Evolutionary conservation across 1,140 invertebrate genomes (phyloP), one percentile per base, ranked within the genome.

Genomic region (Tachypleus tridentatus): DNA sequence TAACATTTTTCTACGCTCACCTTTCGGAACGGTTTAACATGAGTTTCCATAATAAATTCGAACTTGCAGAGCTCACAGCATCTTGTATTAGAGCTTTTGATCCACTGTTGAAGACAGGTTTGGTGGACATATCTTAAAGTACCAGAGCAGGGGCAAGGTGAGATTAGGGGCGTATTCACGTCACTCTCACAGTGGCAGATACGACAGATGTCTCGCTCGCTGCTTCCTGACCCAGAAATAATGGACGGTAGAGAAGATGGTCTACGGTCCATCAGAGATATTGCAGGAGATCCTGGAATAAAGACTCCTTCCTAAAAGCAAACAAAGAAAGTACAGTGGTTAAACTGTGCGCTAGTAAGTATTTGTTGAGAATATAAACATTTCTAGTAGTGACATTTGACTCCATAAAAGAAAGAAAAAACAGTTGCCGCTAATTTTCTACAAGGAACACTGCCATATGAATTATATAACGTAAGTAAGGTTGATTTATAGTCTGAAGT

Each of bases 11-110:
- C 29, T 29, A 29, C 29, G 74, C 80, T 78, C 76, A 95, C 93
- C 83, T 95, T 88, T 77, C 85, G 88, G 74, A 96, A 91, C 71
- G 93, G 92, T 78, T 96, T 96, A 71, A 91, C 89, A 82, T 94
- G 96, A 57, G 91, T 89, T 75, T 94, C 91, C 88, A 97, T 93
- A 70, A 93, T 89, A 77, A 96, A 97, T 72, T 91, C 88, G 78
- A 93, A 96, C 82, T 94, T 93, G 82, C 94, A 98, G 60, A 98
- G 81, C 82, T 98, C 94, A 81, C 94, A 98, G 62, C 87, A 86
- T 76, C 88, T 86, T 60, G 88, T 95, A 74, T 96, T 91, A 4
- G 92, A 93, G 66, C 91, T 91, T 70, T 94, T 94, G 72, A 98
- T 86, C 94, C 94, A 98, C 77, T 96, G 92, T 77, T 97, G 93